Conservation (phyloP, 2,113 vertebrate genomes). For the Phaetusa simplex region DNA sequence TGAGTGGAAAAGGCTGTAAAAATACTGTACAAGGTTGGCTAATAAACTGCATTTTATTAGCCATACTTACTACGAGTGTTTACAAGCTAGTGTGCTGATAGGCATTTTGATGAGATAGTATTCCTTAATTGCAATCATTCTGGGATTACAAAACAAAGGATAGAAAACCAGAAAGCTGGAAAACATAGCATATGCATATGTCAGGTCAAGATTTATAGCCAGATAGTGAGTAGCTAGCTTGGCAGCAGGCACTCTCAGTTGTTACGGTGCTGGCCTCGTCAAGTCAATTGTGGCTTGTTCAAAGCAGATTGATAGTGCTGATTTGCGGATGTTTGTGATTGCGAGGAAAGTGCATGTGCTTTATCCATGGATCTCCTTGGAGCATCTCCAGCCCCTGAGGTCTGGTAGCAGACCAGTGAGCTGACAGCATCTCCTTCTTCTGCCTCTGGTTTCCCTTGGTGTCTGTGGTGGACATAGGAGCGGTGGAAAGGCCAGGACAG, state of each 20-base stretch:
- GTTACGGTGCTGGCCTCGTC: slow-evolving; percentile 32
- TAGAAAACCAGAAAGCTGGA: slow-evolving; percentile 34
- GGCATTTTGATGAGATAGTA: slow-evolving; percentile 34
- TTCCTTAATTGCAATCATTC: slow-evolving; percentile 24
- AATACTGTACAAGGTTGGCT: slow-evolving; percentile 24
- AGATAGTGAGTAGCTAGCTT: slow-evolving; percentile 42
- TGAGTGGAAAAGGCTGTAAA: slow-evolving; percentile 23
- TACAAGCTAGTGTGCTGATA: slow-evolving; percentile 12
- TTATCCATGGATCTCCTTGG: not conserved
- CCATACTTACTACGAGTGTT: slow-evolving; percentile 26
- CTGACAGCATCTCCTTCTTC: rapidly evolving
- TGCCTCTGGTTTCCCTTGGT: not conserved
- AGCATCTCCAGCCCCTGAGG: not conserved
- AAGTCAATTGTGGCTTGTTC: slow-evolving; percentile 54
- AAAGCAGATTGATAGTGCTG: slow-evolving; percentile 48
- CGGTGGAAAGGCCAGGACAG: not conserved
- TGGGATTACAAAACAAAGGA: slow-evolving; percentile 31
- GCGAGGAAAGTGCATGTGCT: not conserved
- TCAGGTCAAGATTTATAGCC: slow-evolving; percentile 66
- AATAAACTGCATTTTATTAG: slow-evolving; percentile 55
- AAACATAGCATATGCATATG: slow-evolving; percentile 37
- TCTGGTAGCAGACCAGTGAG: not conserved
- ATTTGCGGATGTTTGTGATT: slow-evolving; percentile 9
- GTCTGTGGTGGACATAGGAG: not conserved
- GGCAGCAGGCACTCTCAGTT: slow-evolving; percentile 47